Base-by-base conservation (phyloP, 2,797 vertebrate genomes). In the Leptodactylus fallax region DNA sequence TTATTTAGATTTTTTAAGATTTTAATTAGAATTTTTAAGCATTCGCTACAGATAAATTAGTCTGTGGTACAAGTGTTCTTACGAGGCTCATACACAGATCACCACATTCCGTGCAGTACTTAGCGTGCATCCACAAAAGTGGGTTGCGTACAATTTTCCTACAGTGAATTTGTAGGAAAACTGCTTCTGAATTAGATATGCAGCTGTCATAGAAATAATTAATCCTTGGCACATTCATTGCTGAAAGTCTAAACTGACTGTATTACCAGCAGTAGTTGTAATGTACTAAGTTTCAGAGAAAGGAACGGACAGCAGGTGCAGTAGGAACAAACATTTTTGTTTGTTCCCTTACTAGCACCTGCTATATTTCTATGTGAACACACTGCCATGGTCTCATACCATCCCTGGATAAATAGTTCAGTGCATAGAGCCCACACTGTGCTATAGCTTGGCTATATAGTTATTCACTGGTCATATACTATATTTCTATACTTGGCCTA, bases 181-280 rank as follows among this genome's bases (percentile, higher is more conserved):
- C 19, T 23, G 74, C 49, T 53, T 77, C 45, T 23, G 74, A 53
- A 77, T 77, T 77, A 77, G 21, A 77, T n/a, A 76, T 53, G 49
- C 74, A 77, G 74, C 74, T 77, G 74, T 77, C 74, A 77, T 77
- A 53, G 49, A 51, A 77, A 53, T 53, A 77, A 77, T 77, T 74
- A 36, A 77, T 77, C 10, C 74, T 77, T 77, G 74, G 74, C 74
- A 77, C 47, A 53, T 77, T 77, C 12, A 53, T 23, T 23, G n/a
- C 74, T 47, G 45, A 49, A 72, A 47, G 67, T 72, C 36, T 77
- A 53, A 53, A 53, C 45, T 21, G 71, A 74, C 72, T 76, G 23
- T n/a, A 23, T 51, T 13, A 76, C 21, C 21, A 76, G 74, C 7
- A 53, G 14, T 77, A 53, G 21, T 53, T 77, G 7, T 21, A 77